Conservation (phyloP, 2,888 invertebrate genomes). For the Acronicta leporina region DNA sequence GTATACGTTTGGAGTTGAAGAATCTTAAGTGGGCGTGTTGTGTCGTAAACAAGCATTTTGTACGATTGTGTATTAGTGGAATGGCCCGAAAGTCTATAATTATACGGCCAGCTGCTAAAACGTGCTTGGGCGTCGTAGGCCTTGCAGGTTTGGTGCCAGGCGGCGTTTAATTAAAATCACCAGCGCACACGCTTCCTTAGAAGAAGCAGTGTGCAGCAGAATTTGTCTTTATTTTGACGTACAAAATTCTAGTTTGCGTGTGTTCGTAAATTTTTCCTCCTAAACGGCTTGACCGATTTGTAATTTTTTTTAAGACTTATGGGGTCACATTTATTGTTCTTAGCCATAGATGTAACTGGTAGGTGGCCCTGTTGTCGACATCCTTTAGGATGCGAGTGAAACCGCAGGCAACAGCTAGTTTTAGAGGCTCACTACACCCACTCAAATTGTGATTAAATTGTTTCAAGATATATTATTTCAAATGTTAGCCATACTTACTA, state of each 20-base stretch:
- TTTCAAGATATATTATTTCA: too few species aligned
- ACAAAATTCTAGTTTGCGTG: too few species aligned
- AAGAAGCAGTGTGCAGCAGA: constrained; percentile 65
- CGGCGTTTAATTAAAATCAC: constrained; percentile 75
- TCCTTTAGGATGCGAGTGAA: too few species aligned
- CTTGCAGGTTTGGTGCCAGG: constrained; percentile 57
- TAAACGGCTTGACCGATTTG: too few species aligned
- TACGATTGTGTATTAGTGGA: constrained; percentile 65
- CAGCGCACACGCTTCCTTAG: constrained; percentile 66
- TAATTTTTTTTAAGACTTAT: too few species aligned
- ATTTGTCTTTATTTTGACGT: constrained; percentile 66
- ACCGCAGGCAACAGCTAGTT: too few species aligned
- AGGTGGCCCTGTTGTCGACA: too few species aligned
- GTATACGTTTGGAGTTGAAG: constrained; percentile 50
- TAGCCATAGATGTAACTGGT: too few species aligned
- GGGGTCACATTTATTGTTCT: too few species aligned
- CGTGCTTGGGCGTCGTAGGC: constrained; percentile 58
- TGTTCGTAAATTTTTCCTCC: too few species aligned
- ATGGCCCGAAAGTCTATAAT: constrained; percentile 70
- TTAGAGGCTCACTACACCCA: constrained; percentile 3
- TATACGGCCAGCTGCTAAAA: constrained; percentile 60
- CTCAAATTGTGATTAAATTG: constrained; percentile 1
- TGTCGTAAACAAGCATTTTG: constrained; percentile 67
- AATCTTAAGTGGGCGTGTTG: constrained; percentile 58
- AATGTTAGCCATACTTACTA: too few species aligned